Percentiles rank a stretch among this genome's conserved stretches.
Evolutionary conservation across 2,888 invertebrate genomes (phyloP).

Genomic region (Melipona beecheii): DNA sequence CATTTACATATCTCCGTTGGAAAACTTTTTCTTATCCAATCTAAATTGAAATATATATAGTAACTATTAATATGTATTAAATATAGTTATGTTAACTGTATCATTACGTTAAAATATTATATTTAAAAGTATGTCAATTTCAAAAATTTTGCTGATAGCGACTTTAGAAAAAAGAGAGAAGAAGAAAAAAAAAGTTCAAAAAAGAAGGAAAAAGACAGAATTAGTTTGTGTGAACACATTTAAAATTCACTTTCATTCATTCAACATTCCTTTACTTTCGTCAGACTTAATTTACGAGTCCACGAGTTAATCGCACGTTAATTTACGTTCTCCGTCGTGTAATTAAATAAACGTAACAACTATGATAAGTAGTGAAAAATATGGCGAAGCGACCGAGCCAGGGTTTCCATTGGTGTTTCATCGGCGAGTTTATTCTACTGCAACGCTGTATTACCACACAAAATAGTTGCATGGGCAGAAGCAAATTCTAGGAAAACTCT

Average conservation of each 20-base stretch:
- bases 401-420: conserved; percentile 42
- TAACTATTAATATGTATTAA: no score
- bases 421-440: conserved; percentile 37
- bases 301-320: neutral
- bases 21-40: no score
- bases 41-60: no score
- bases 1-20: no score
- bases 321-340: neutral
- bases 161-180: neutral
- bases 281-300: neutral
- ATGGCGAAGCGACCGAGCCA: conserved; percentile 21
- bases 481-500: conserved; percentile 41
- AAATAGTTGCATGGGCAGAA: conserved; percentile 36
- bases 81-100: no score
- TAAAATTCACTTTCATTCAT: neutral
- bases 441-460: conserved; percentile 43
- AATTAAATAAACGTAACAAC: conserved; percentile 15
- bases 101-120: no score
- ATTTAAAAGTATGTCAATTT: no score
- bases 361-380: conserved; percentile 2
- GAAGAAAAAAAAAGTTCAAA: no score
- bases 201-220: neutral
- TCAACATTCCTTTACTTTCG: neutral
- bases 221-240: neutral
- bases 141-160: no score